Percentiles rank a stretch among this genome's conserved stretches.
Conservation (phyloP, 2,888 invertebrate genomes). For the Pammene aurita region DNA sequence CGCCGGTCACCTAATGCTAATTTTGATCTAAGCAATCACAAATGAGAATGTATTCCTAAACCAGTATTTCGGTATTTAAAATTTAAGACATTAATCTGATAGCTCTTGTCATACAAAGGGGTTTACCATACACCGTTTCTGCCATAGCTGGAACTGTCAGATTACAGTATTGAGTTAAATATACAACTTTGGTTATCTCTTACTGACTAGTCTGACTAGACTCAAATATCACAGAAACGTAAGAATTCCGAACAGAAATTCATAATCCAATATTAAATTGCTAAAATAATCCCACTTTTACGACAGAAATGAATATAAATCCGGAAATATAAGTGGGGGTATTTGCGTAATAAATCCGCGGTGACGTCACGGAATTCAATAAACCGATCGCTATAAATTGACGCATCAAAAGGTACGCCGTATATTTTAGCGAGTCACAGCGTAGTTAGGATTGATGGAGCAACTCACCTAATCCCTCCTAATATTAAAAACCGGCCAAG, state of each 20-base stretch:
- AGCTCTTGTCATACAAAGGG: no score
- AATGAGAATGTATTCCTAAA: no score
- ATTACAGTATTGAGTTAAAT: no score
- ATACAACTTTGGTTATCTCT: no score
- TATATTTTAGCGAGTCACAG: conserved; percentile 46
- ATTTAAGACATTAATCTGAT: no score
- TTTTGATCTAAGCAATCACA: no score
- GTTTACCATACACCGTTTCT: no score
- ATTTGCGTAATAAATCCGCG: conserved; percentile 53
- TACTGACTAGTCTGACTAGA: no score
- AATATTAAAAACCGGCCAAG: no score
- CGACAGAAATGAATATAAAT: conserved; percentile 19
- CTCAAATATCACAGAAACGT: background rate
- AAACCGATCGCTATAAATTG: conserved; percentile 59
- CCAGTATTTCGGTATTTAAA: no score
- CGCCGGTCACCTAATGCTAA: no score
- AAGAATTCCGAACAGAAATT: conserved; percentile 8
- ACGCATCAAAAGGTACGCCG: conserved; percentile 57
- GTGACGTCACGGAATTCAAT: conserved; percentile 47
- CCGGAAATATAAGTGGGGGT: conserved; percentile 42
- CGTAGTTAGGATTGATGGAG: conserved; percentile 7
- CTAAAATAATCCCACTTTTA: conserved; percentile 19
- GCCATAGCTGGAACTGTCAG: no score
- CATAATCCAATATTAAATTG: conserved; percentile 23
- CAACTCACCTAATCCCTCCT: background rate